These are phyloP conservation scores for Geodia barretti DNA, from an alignment of 37 sponge, comb jelly and placozoan genomes.

Conservation along the genomic window DNA sequence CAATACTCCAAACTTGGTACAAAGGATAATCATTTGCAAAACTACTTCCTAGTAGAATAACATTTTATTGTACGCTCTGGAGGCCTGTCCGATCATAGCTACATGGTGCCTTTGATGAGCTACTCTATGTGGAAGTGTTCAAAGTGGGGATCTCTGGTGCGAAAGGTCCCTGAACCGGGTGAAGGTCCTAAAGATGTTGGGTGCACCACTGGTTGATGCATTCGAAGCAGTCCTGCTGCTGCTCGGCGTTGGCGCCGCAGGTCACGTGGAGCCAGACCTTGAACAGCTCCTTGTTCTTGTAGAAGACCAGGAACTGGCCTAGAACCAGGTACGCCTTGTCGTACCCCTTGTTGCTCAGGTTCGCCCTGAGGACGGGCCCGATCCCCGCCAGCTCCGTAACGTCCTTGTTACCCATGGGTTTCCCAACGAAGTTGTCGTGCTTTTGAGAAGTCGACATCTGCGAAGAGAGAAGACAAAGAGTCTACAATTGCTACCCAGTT, in stretches of 20 bases:
- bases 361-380: conserved; percentile 77
- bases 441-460: conserved; percentile 79
- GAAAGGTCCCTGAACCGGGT: too few species aligned
- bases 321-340: conserved; percentile 93
- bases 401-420: conserved; percentile 97
- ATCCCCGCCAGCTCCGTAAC: conserved; percentile 95
- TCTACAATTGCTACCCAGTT: too few species aligned
- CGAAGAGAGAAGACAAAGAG: neutral
- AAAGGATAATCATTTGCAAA: too few species aligned
- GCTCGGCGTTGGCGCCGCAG: conserved; percentile 90
- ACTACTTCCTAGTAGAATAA: too few species aligned
- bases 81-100: too few species aligned
- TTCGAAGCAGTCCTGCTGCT: conserved; percentile 82
- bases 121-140: too few species aligned
- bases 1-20: too few species aligned
- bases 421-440: conserved; percentile 87
- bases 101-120: too few species aligned
- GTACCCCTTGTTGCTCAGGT: conserved; percentile 89
- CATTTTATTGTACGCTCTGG: too few species aligned
- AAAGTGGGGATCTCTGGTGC: too few species aligned
- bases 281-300: conserved; percentile 95
- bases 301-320: conserved; percentile 93
- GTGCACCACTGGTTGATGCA: conserved; percentile 93
- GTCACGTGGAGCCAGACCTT: conserved; percentile 89
- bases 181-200: conserved; percentile 72